Conservation (phyloP, 2,113 vertebrate genomes). For the Seriola aureovittata region DNA sequence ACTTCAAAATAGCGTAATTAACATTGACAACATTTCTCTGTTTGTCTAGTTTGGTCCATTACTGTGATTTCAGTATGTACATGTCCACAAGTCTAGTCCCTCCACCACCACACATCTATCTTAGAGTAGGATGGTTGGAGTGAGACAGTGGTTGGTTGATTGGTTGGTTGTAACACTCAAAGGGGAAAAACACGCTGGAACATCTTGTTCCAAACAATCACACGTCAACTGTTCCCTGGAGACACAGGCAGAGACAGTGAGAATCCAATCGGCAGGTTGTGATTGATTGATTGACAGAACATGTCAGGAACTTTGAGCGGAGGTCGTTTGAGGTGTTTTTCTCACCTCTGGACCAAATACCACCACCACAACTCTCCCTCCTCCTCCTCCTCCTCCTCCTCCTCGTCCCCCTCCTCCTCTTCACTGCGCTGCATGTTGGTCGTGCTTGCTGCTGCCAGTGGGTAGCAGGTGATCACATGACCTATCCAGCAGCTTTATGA, state of each 20-base stretch:
- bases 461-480: conserved; percentile 81
- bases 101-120: too few relatives aligned
- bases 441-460: conserved; percentile 69
- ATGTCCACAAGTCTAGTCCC: too few relatives aligned
- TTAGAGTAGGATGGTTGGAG: not conserved
- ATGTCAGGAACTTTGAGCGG: not conserved
- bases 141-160: not conserved
- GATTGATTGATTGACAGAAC: conserved; percentile 23
- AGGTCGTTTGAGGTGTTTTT: conserved; percentile 8
- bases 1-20: too few relatives aligned
- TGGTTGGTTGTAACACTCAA: not conserved
- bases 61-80: too few relatives aligned
- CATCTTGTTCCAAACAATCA: not conserved
- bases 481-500: conserved; percentile 86
- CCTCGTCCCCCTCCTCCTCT: not conserved
- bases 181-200: not conserved
- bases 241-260: not conserved
- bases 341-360: conserved; percentile 16
- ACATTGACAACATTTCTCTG: too few relatives aligned
- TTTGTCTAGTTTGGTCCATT: too few relatives aligned
- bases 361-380: not conserved
- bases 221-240: too few relatives aligned
- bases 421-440: conserved; percentile 63
- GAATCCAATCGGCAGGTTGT: not conserved
- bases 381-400: conserved; percentile 18